Evolutionary conservation across 2,797 vertebrate species (phyloP), one percentile per base, ranked within the genome.

Genomic region (Poecilia gillii): DNA sequence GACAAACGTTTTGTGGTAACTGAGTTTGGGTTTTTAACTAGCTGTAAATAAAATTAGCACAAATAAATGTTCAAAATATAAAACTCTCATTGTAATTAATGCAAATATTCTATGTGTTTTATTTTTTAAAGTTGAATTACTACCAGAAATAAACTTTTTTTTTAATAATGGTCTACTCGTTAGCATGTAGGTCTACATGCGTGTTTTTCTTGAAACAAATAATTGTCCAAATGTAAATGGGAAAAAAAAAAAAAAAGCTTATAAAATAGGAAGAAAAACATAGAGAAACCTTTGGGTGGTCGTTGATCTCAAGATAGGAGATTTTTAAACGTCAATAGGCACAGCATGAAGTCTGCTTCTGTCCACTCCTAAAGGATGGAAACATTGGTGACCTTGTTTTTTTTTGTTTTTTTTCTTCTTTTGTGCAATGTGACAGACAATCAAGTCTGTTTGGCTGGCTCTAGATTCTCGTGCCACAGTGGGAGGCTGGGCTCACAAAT

Each of bases 351-450:
- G 3, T 25, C 39, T 72, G 76, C 16, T 72, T 43, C 76, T 72
- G 46, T 76, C 5, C n/a, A 25, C n/a, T 31, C 18, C 49, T 23
- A 59, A 55, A 0, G 0, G 47, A 70, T 33, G 18, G 72, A 43
- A 51, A 71, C 66, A 41, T 83, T 12, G 14, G 12, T 64, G 70
- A 83, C 76, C 45, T 73, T 6, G 36, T 33, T 36, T 31, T 12
- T 33, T 49, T 33, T 41, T n/a, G n/a, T 41, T 39, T 5, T 39
- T 39, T 5, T 41, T n/a, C n/a, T 23, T 77, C 73, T 75, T 81
- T 81, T 82, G 68, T 81, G 59, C 1, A 3, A 75, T 13, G 46
- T 23, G 72, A 80, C 72, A 55, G 36, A 57, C 80, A 72, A 74
- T 85, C 72, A 85, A 73, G 55, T 66, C 43, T 28, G 16, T 55